phyloP scores from a whole-genome alignment of 2,888 invertebrate species.

The Phasia obesa region DNA sequence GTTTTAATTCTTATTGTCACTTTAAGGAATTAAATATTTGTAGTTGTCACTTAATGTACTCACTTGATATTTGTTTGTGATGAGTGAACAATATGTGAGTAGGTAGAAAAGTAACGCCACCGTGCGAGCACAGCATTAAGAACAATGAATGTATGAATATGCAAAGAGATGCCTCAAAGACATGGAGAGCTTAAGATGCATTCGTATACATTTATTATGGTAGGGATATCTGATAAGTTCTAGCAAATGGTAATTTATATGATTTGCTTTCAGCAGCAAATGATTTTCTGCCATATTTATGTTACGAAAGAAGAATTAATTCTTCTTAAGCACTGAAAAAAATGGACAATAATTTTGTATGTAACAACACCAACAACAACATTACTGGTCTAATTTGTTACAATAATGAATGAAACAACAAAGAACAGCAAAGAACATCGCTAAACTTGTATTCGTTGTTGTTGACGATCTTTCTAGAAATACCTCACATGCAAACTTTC shows the following conservation, averaged over 20 bases:
- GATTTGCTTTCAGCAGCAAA: background rate
- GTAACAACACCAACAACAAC: no score
- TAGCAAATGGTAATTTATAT: background rate
- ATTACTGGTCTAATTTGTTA: no score
- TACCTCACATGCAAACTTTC: no score
- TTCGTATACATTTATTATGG: background rate
- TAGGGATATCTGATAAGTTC: background rate
- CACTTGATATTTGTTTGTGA: conserved; percentile 58
- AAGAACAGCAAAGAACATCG: no score
- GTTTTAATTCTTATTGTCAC: conserved; percentile 47
- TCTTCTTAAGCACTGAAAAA: no score
- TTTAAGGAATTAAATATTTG: conserved; percentile 66
- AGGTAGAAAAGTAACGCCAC: conserved; percentile 45
- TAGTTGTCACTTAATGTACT: conserved; percentile 50
- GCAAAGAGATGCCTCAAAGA: conserved; percentile 25
- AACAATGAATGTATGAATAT: conserved; percentile 29
- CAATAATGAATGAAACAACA: no score
- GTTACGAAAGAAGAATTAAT: no score
- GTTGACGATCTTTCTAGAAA: no score
- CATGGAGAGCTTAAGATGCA: conserved; percentile 5
- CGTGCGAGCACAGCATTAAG: conserved; percentile 4
- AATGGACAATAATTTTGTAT: no score
- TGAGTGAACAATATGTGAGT: conserved; percentile 42
- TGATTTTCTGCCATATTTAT: no score
- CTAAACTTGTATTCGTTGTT: no score